Evolutionary conservation across 2,888 invertebrate species (phyloP).

Genomic region (Hypena proboscidalis): DNA sequence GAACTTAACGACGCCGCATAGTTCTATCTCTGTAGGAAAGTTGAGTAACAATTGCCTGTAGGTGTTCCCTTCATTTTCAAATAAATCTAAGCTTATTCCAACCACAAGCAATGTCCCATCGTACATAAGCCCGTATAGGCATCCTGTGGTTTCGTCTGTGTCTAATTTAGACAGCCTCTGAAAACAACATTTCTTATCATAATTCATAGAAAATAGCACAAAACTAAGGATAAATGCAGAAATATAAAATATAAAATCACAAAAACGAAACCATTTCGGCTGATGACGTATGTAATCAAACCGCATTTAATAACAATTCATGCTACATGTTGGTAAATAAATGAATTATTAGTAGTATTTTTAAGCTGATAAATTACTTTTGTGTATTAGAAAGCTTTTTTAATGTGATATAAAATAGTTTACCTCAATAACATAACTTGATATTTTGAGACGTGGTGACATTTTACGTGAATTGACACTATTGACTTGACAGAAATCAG

Average conservation of each 20-base stretch:
- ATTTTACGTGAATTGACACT: constrained; percentile 82
- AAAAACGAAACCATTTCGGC: constrained; percentile 16
- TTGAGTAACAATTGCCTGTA: constrained; percentile 85
- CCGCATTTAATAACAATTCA: constrained; percentile 2
- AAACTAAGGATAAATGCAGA: constrained; percentile 4
- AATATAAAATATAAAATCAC: not conserved
- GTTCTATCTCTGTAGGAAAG: constrained; percentile 91
- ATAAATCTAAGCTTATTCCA: constrained; percentile 88
- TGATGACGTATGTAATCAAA: constrained; percentile 64
- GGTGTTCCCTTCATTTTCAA: constrained; percentile 83
- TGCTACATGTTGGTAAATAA: not conserved
- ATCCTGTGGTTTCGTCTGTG: constrained; percentile 87
- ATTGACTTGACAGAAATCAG: no score
- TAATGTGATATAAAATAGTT: constrained; percentile 55
- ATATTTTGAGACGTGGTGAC: constrained; percentile 91
- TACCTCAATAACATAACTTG: constrained; percentile 89
- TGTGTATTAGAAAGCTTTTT: constrained; percentile 3
- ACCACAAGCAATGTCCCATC: constrained; percentile 89
- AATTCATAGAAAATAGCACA: not conserved
- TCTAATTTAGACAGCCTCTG: constrained; percentile 89
- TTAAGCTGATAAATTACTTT: no score
- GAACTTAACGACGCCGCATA: constrained; percentile 90
- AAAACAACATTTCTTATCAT: constrained; percentile 27
- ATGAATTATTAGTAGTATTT: no score
- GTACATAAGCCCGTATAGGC: constrained; percentile 90